These are phyloP conservation scores for Zygogramma bicolorata DNA, from an alignment of 2,888 invertebrate species.

Conservation along the genomic window DNA sequence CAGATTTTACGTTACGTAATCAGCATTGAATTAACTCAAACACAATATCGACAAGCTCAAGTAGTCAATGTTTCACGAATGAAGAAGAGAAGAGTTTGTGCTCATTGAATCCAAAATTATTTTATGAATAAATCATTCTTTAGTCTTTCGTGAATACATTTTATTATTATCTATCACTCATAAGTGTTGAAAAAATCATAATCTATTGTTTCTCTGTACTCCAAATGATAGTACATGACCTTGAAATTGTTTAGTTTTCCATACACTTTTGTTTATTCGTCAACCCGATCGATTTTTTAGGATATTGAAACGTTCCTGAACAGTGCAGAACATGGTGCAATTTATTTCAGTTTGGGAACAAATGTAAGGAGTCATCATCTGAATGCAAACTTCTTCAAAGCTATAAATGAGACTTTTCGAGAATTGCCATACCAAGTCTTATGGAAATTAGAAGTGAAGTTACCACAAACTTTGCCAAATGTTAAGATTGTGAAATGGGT, in stretches of 20 bases:
- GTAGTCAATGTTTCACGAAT: no score
- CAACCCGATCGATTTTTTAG: constrained; percentile 46
- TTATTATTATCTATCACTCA: no score
- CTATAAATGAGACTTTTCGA: constrained; percentile 59
- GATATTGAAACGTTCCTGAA: constrained; percentile 61
- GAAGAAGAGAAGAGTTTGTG: no score
- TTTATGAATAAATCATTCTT: no score
- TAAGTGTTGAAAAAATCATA: no score
- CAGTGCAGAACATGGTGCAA: constrained; percentile 58
- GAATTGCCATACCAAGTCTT: constrained; percentile 62
- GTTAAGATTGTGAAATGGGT: constrained; percentile 63
- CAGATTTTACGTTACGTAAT: no score
- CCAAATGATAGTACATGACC: no score
- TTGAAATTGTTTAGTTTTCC: background rate
- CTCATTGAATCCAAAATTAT: no score
- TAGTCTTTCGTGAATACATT: no score
- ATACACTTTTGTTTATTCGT: background rate
- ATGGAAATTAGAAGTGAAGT: constrained; percentile 63
- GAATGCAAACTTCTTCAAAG: constrained; percentile 51
- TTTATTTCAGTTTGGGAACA: constrained; percentile 66
- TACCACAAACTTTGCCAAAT: constrained; percentile 59
- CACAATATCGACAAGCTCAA: no score
- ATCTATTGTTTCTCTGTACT: no score
- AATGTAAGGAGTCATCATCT: constrained; percentile 60
- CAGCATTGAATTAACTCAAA: no score